Percentiles rank a stretch among this genome's conserved stretches.
Conservation (phyloP, 2,113 vertebrate species). For the Seriola aureovittata region DNA sequence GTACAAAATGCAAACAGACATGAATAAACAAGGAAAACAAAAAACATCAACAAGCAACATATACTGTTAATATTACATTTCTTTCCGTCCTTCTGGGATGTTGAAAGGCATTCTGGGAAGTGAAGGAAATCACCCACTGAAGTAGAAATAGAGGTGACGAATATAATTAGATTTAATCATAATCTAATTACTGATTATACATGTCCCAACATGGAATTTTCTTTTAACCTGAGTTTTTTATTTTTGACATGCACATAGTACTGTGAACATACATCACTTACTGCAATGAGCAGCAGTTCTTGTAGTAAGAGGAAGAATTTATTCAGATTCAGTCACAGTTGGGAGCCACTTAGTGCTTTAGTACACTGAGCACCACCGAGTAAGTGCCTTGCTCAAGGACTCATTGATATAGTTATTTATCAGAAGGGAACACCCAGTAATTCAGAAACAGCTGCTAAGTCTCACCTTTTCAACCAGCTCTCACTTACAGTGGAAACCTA, state of each 20-base stretch:
- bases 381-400: constrained; percentile 63
- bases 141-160: not conserved
- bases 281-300: not conserved
- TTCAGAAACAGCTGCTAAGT: not conserved
- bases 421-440: not conserved
- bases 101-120: constrained; percentile 29
- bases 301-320: not conserved
- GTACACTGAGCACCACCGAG: constrained; percentile 44
- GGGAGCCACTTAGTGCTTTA: constrained; percentile 3
- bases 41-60: constrained; percentile 4
- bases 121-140: constrained; percentile 40
- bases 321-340: constrained; percentile 4
- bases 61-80: not conserved
- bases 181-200: constrained; percentile 16
- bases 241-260: not conserved
- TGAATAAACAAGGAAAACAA: constrained; percentile 1
- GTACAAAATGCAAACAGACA: not conserved
- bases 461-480: constrained; percentile 18
- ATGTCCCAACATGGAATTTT: not conserved
- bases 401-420: not conserved
- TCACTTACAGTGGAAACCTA: constrained; percentile 25
- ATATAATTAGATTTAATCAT: constrained; percentile 18
- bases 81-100: not conserved
- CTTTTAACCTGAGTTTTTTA: not conserved
- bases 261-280: not conserved